These are phyloP conservation scores for Hippocampus guttulatus DNA, from an alignment of 2,113 vertebrate species.

Conservation along the genomic window DNA sequence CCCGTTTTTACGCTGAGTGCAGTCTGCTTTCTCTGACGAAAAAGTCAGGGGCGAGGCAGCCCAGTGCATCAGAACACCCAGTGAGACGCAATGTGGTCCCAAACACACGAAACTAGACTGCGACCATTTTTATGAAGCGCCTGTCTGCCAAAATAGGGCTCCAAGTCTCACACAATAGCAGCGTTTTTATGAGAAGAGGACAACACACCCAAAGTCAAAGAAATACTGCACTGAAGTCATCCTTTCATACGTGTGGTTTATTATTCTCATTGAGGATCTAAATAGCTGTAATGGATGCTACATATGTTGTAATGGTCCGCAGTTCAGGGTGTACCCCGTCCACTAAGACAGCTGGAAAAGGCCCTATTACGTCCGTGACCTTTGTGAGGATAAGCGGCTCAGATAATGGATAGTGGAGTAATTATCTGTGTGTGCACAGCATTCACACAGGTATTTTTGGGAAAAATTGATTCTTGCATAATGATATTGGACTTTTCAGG, in stretches of 20 bases:
- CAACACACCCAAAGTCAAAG: neutral
- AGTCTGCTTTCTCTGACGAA: too few species aligned
- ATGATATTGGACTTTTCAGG: constrained; percentile 6
- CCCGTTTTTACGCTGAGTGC: too few species aligned
- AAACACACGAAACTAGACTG: too few species aligned
- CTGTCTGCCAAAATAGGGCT: too few species aligned
- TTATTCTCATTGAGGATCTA: neutral
- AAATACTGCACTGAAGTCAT: neutral
- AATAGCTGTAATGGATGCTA: neutral
- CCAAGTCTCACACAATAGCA: neutral
- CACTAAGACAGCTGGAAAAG: too few species aligned
- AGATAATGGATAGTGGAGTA: neutral
- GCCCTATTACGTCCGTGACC: too few species aligned
- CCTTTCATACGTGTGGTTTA: neutral
- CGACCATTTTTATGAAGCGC: too few species aligned
- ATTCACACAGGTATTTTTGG: neutral
- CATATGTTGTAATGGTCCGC: neutral
- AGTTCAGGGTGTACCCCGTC: too few species aligned
- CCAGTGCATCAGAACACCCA: too few species aligned
- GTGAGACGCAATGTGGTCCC: too few species aligned
- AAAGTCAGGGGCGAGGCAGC: too few species aligned
- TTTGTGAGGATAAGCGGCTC: too few species aligned
- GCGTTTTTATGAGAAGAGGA: neutral
- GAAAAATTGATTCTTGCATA: neutral
- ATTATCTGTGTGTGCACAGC: neutral